A percentile compares a stretch with the other conserved stretches of the same genome.
Evolutionary conservation across 2,113 vertebrate genomes (phyloP).

Genomic region (Meleagris gallopavo): DNA sequence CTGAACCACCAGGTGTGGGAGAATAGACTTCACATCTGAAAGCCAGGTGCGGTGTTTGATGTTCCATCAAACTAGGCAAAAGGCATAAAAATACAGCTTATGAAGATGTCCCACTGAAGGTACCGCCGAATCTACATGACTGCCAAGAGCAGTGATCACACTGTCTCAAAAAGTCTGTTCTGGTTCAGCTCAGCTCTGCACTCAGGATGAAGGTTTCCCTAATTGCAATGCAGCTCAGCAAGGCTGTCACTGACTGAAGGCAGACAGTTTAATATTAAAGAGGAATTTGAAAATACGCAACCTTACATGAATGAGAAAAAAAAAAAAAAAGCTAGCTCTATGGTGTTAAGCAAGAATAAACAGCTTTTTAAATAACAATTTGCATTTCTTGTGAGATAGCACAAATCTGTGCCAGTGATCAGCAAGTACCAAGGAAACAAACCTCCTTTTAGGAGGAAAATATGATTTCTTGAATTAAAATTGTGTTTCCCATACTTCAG

Average conservation of each 20-base stretch:
- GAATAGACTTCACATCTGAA: not conserved
- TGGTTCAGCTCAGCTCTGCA: not conserved
- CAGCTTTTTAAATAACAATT: not conserved
- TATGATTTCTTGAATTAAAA: not conserved
- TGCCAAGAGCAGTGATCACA: not conserved
- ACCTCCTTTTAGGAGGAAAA: not conserved
- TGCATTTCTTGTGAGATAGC: not conserved
- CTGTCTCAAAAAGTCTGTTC: not conserved
- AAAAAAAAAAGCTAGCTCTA: not conserved
- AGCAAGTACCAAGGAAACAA: not conserved
- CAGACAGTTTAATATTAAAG: constrained; percentile 1
- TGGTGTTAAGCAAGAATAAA: not conserved
- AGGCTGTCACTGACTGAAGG: not conserved
- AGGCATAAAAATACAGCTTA: not conserved
- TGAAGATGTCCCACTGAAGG: not conserved
- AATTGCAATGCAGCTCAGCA: not conserved
- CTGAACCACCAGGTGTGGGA: not conserved
- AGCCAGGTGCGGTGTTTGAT: not conserved
- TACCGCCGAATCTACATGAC: fast-evolving
- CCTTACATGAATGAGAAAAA: not conserved
- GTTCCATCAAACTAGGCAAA: not conserved
- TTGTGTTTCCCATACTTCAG: not conserved
- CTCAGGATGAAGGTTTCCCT: not conserved
- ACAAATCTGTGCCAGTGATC: not conserved
- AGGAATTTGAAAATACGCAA: not conserved